Base-by-base conservation (phyloP, 2,113 vertebrate species). In the Budorcas taxicolor region DNA sequence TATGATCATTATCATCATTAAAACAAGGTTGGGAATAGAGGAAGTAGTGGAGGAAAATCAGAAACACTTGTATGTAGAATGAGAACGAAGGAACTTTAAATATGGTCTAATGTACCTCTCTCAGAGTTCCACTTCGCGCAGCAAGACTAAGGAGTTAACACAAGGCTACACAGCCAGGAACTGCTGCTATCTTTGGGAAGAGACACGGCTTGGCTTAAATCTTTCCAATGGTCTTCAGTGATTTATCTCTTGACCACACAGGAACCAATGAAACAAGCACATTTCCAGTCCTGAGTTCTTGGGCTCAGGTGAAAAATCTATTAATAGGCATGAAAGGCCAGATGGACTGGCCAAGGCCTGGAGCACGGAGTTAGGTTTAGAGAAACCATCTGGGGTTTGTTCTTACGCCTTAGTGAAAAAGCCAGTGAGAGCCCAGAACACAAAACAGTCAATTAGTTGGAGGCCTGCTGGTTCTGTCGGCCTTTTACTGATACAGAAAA, bases 241-340 rank as follows among this genome's bases (percentile, higher is more conserved):
- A 97, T 97, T 97, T 94, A 96, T 96, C 86, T 97, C 93, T 95
- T 97, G 97, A 76, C 33, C 91, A 14, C 84, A 92, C 25, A 95
- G 90, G 33, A 91, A 50, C 93, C 86, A 92, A 11, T n/a, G 33
- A 97, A 98, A 96, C 81, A 91, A 97, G 67, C 52, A 85, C 27
- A 36, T 98, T 95, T 97, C 87, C 58, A 97, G 88, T 95, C 91
- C 94, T 91, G 96, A 25, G 87, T 94, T 98, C 81, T 91, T 80
- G 87, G 92, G 78, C 55, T 97, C 94, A 81, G 82, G 84, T 98
- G 97, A 91, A 97, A 94, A 87, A 91, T 95, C 96, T 97, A 84
- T 98, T 97, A 98, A 97, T 97, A 98, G 92, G 74, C 53, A 93
- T 92, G 88, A 97, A 98, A 98, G 87, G 98, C 82, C 97, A 98